Evolutionary conservation across 2,888 invertebrate species (phyloP), one percentile per base, ranked within the genome.

Genomic region (Scaptomyza polygonia): DNA sequence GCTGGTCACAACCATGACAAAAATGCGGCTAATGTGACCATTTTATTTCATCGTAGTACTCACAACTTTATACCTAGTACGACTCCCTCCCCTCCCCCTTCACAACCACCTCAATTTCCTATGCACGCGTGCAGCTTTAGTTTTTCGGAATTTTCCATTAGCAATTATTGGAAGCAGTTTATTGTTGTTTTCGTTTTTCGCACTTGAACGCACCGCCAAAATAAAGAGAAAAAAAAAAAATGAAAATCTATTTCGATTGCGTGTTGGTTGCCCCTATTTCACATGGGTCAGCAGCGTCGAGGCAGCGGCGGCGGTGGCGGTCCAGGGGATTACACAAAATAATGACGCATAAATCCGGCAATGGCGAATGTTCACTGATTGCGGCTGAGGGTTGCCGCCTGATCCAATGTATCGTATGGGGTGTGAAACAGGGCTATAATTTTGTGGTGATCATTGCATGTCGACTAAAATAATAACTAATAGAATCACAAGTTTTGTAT

Each of bases 251-350:
- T 82, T 61, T 63, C 51, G 48, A 49, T 77, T 80, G 88, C 83
- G 72, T 84, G 83, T 77, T 67, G 72, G 70, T 56, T 72, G 88
- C 84, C 87, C 88, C 87, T 88, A 86, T 88, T 84, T 86, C 82
- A 86, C 82, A 82, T 85, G 86, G 86, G 77, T 76, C 86, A 78
- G 47, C 72, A n/a, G n/a, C n/a, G n/a, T n/a, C n/a, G 64, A 29
- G 61, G 53, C 71, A 67, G 52, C 71, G n/a, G n/a, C n/a, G n/a
- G n/a, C n/a, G n/a, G n/a, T n/a, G n/a, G n/a, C n/a, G 71, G 52
- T 77, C 48, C 65, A 54, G 51, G 59, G 72, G 70, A 84, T 83
- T 75, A 86, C 67, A 66, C 65, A 68, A 61, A 80, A 80, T 88
- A 86, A 83, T 84, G 85, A 72, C 81, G 69, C 86, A 80, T 61